Percentiles rank a stretch among this genome's conserved stretches.
These are phyloP conservation scores for Pseudomyrmex cubaensis DNA, from an alignment of 1,140 invertebrate genomes.

Conservation along the genomic window DNA sequence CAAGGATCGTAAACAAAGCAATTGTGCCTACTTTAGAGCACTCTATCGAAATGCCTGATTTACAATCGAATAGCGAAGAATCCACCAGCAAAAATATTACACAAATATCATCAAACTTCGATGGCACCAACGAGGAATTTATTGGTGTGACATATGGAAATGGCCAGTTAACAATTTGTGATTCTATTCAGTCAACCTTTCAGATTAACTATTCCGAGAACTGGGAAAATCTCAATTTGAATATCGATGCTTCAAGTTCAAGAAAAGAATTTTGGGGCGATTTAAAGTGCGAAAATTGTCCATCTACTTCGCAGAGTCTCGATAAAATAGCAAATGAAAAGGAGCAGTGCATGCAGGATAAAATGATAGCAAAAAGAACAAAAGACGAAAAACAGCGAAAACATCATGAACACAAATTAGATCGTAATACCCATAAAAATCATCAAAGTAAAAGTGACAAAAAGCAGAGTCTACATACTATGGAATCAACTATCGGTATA, in stretches of 20 bases:
- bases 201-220: conserved; percentile 84
- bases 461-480: conserved; percentile 31
- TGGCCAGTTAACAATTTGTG: conserved; percentile 81
- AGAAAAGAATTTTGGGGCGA: conserved; percentile 82
- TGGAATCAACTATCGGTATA: conserved; percentile 73
- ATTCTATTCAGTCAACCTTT: conserved; percentile 80
- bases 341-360: conserved; percentile 74
- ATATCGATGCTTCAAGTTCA: conserved; percentile 78
- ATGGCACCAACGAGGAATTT: conserved; percentile 82
- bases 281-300: conserved; percentile 82
- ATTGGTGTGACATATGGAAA: conserved; percentile 82
- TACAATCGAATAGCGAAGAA: conserved; percentile 40
- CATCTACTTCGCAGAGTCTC: conserved; percentile 79
- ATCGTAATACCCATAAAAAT: conserved; percentile 64
- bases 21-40: conserved; percentile 50
- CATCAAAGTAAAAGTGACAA: conserved; percentile 38
- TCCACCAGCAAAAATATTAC: conserved; percentile 69
- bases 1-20: conserved; percentile 54
- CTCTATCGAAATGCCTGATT: conserved; percentile 63
- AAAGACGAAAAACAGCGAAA: conserved; percentile 76
- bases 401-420: conserved; percentile 77
- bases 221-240: conserved; percentile 83
- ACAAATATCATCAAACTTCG: conserved; percentile 79
- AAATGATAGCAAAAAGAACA: conserved; percentile 64
- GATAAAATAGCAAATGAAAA: conserved; percentile 78